Evolutionary conservation across 2,113 vertebrate species (phyloP).

Genomic region (Shinisaurus crocodilurus): DNA sequence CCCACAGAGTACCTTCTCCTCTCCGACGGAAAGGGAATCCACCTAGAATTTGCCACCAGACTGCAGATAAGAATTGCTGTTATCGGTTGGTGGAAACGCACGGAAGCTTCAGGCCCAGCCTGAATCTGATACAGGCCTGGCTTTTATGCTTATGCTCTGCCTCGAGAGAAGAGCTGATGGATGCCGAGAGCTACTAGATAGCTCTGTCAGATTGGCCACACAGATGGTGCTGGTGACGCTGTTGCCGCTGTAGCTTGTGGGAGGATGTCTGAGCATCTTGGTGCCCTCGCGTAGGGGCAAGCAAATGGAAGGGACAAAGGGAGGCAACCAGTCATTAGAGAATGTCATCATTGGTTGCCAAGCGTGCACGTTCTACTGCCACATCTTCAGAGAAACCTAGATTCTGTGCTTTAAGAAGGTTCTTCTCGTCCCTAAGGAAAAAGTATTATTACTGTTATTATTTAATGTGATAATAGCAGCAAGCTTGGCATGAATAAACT

Average conservation of each 20-base stretch:
- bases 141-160: not conserved
- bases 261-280: not conserved
- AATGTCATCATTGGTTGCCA: not conserved
- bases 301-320: not conserved
- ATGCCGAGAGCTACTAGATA: not conserved
- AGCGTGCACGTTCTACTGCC: not conserved
- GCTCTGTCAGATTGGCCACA: not conserved
- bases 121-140: not conserved
- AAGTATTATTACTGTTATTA: not conserved
- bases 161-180: not conserved
- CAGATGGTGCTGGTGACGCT: not conserved
- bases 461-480: not conserved
- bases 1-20: not conserved
- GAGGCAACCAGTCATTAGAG: not conserved
- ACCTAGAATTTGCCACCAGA: not conserved
- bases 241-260: too few species aligned
- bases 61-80: not conserved
- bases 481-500: not conserved
- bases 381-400: not conserved
- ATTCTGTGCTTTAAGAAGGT: not conserved
- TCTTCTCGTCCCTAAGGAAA: not conserved
- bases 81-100: not conserved
- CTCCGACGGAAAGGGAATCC: not conserved
- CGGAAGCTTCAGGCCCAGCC: not conserved
- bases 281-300: not conserved